Conservation (phyloP, 2,888 invertebrate species). For the Torymus aiolomorphi region DNA sequence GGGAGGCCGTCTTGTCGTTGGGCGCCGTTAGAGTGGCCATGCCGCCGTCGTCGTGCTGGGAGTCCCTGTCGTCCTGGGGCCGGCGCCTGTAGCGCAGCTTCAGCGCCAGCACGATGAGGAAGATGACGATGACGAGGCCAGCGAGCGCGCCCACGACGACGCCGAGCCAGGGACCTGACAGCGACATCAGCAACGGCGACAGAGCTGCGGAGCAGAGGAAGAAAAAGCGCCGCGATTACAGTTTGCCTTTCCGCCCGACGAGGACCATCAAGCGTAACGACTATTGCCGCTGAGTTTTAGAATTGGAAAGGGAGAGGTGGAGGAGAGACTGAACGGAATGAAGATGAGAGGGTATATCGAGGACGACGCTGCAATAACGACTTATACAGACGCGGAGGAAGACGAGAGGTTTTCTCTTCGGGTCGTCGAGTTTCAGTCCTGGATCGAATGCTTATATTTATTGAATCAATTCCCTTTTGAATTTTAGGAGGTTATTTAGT, state of each 20-base stretch:
- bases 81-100: conserved; percentile 68
- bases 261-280: too few species aligned
- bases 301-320: too few species aligned
- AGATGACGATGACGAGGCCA: conserved; percentile 71
- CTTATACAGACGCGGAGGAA: background rate
- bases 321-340: background rate
- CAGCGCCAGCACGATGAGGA: conserved; percentile 71
- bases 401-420: too few species aligned
- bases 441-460: too few species aligned
- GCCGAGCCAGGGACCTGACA: conserved; percentile 72
- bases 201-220: conserved; percentile 63
- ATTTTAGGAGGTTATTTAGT: too few species aligned
- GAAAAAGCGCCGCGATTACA: too few species aligned
- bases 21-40: conserved; percentile 71
- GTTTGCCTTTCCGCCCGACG: too few species aligned
- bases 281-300: too few species aligned
- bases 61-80: conserved; percentile 71
- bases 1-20: conserved; percentile 70
- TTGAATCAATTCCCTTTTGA: too few species aligned
- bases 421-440: too few species aligned
- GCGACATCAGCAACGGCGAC: conserved; percentile 72
- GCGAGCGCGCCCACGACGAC: conserved; percentile 72
- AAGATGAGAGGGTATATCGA: too few species aligned
- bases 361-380: background rate
- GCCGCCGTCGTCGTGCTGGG: conserved; percentile 72